These are phyloP conservation scores for mouse (Mus musculus) DNA, from an alignment of 2,113 vertebrate species.

Conservation along the genomic window GRCm39 chr14:91596501-91597000, in stretches of 20 bases:
- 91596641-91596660: slow-evolving; percentile 74
- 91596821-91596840: not conserved
- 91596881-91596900: not conserved
- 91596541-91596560: slow-evolving; percentile 80
- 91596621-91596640: slow-evolving; percentile 77
- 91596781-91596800: slow-evolving; percentile 61
- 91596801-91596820: not conserved
- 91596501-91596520: slow-evolving; percentile 78
- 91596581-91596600: slow-evolving; percentile 76
- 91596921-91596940: not conserved
- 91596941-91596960: not conserved
- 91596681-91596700: slow-evolving; percentile 64
- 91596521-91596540: slow-evolving; percentile 76
- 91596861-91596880: slow-evolving; percentile 28
- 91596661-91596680: slow-evolving; percentile 74
- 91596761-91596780: slow-evolving; percentile 44
- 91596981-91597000: not conserved
- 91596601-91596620: slow-evolving; percentile 76
- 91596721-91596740: slow-evolving; percentile 70
- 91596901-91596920: slow-evolving; percentile 32
- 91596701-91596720: slow-evolving; percentile 78
- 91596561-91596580: slow-evolving; percentile 73
- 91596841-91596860: slow-evolving; percentile 13
- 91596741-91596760: slow-evolving; percentile 71
- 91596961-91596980: not conserved